Percentiles rank a stretch among this genome's conserved stretches.
Evolutionary conservation across 2,888 invertebrate genomes (phyloP).

Genomic region (Zygaena filipendulae): DNA sequence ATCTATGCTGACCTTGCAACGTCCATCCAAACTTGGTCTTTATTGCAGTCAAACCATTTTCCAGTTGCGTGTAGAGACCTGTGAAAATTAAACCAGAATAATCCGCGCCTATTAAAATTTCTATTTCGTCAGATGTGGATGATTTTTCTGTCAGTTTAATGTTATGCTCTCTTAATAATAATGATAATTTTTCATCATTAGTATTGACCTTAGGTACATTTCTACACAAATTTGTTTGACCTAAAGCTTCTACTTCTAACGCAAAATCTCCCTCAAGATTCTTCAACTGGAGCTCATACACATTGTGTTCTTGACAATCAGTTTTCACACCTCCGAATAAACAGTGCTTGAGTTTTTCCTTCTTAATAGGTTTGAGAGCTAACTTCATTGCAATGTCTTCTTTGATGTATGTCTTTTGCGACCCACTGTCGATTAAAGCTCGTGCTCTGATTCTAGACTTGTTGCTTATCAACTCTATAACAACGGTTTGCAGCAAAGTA

Average conservation of each 20-base stretch:
- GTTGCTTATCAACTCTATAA: background rate
- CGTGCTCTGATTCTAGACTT: background rate
- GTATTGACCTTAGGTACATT: constrained; percentile 3
- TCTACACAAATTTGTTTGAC: constrained; percentile 1
- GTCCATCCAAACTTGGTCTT: constrained; percentile 5
- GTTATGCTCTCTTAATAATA: constrained; percentile 1
- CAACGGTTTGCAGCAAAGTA: constrained; percentile 7
- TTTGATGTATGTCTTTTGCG: constrained; percentile 7
- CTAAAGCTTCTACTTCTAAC: background rate
- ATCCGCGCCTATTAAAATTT: constrained; percentile 6
- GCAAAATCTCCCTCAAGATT: background rate
- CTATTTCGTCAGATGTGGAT: constrained; percentile 1
- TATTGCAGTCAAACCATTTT: constrained; percentile 2
- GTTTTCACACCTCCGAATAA: constrained; percentile 7
- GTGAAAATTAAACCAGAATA: constrained; percentile 3
- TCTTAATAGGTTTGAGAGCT: background rate
- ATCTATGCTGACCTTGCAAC: too few species aligned
- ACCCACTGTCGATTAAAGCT: constrained; percentile 6
- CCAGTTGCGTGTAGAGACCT: background rate
- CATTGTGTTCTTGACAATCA: background rate
- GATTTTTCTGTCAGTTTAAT: constrained; percentile 2
- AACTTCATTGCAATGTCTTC: constrained; percentile 2
- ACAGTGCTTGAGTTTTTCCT: constrained; percentile 4
- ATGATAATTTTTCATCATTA: background rate
- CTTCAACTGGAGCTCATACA: constrained; percentile 1